Conservation (phyloP, 2,113 vertebrate species). For the Tursiops truncatus region DNA sequence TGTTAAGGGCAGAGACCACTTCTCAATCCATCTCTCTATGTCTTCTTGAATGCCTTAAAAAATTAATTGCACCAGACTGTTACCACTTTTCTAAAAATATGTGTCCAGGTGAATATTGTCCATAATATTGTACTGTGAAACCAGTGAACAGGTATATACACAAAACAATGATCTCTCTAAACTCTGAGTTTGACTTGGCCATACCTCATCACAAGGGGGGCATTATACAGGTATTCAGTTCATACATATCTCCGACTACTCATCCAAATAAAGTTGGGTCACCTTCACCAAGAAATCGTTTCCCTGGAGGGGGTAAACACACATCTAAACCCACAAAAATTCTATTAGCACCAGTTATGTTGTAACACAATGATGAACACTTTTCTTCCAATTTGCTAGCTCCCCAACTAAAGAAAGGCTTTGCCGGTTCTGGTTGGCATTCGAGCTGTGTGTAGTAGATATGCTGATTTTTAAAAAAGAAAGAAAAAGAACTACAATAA, state of each 20-base stretch:
- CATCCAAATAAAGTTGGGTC: neutral
- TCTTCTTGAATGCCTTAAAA: conserved; percentile 7
- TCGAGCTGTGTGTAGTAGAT: conserved; percentile 42
- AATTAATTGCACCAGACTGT: neutral
- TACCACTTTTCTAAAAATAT: neutral
- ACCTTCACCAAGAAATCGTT: conserved; percentile 30
- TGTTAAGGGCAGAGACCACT: neutral
- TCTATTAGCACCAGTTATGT: neutral
- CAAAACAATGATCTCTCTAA: neutral
- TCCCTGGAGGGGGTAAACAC: neutral
- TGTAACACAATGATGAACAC: neutral
- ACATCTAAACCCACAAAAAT: neutral
- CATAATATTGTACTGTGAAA: neutral
- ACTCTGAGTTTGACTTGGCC: neutral
- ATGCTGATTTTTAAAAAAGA: conserved; percentile 56
- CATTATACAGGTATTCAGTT: neutral
- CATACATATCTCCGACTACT: neutral
- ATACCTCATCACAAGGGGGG: neutral
- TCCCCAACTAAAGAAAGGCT: conserved; percentile 30
- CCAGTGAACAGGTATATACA: neutral
- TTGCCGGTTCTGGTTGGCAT: conserved; percentile 26
- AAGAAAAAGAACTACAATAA: conserved; percentile 85
- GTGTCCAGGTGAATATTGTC: neutral
- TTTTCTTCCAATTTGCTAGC: conserved; percentile 17
- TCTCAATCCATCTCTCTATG: neutral